Percentiles rank a stretch among this genome's conserved stretches.
These are phyloP conservation scores for Brachycybe producta DNA, from an alignment of 2,888 invertebrate species.

Conservation along the genomic window DNA sequence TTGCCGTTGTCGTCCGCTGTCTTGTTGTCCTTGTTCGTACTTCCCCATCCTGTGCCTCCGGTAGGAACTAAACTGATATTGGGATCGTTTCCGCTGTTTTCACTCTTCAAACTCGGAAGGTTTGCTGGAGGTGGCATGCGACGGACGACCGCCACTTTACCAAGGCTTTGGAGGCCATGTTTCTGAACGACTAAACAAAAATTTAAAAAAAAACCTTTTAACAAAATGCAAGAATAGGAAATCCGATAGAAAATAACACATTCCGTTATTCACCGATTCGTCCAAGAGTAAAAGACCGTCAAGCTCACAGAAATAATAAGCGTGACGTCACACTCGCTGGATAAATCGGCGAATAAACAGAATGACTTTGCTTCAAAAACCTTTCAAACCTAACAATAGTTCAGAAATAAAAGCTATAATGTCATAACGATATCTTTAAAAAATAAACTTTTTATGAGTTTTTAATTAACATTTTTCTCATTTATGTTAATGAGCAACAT, in stretches of 20 bases:
- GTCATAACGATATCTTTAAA: too few species aligned
- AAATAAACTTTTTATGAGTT: too few species aligned
- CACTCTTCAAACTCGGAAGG: conserved; percentile 97
- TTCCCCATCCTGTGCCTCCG: conserved; percentile 67
- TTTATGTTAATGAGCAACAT: too few species aligned
- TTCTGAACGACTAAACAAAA: conserved; percentile 57
- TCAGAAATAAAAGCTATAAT: too few species aligned
- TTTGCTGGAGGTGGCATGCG: conserved; percentile 87
- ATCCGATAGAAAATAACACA: not conserved
- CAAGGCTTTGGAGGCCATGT: conserved; percentile 99
- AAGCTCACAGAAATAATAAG: too few species aligned
- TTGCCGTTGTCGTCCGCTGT: conserved; percentile 27
- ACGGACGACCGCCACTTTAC: conserved; percentile 95
- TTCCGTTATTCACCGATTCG: too few species aligned
- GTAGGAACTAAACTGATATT: conserved; percentile 63
- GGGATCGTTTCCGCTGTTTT: conserved; percentile 66
- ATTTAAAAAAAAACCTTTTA: not conserved
- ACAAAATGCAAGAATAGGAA: not conserved
- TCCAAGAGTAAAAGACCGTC: too few species aligned
- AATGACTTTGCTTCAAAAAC: too few species aligned
- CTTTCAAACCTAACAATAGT: too few species aligned
- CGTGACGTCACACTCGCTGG: too few species aligned
- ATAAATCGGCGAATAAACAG: too few species aligned
- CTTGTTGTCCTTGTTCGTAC: conserved; percentile 28
- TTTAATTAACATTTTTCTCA: too few species aligned